phyloP scores from a whole-genome alignment of 2,888 invertebrate species.

The Thymelicus sylvestris region DNA sequence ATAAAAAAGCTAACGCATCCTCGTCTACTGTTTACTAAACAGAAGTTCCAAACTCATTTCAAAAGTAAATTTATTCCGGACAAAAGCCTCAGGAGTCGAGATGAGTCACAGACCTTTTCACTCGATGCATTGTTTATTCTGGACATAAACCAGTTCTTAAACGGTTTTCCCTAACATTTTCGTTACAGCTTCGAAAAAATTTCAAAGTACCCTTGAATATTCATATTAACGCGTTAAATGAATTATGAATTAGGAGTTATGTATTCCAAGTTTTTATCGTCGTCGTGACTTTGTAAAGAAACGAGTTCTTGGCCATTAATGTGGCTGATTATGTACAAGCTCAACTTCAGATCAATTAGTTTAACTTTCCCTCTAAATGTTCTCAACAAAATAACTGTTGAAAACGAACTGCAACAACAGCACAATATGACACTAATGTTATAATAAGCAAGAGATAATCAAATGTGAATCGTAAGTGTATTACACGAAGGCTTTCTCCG shows the following conservation, averaged over 20 bases:
- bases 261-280: conserved; percentile 49
- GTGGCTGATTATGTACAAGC: conserved; percentile 31
- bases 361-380: conserved; percentile 29
- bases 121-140: conserved; percentile 72
- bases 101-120: conserved; percentile 81
- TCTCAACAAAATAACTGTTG: conserved; percentile 8
- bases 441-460: conserved; percentile 31
- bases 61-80: conserved; percentile 75
- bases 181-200: conserved; percentile 52
- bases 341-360: conserved; percentile 45
- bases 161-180: conserved; percentile 69
- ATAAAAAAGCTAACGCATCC: conserved; percentile 41
- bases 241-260: conserved; percentile 54
- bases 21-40: conserved; percentile 56
- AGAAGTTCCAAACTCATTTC: conserved; percentile 58
- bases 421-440: conserved; percentile 33
- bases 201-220: conserved; percentile 58
- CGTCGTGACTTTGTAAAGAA: conserved; percentile 48
- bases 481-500: conserved; percentile 50
- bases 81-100: conserved; percentile 65
- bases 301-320: conserved; percentile 39
- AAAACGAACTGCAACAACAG: conserved; percentile 12
- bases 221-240: conserved; percentile 50
- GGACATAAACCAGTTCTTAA: conserved; percentile 63
- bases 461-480: conserved; percentile 36